Conservation (phyloP, 2,888 invertebrate genomes). For the Drosophila macrospina region DNA sequence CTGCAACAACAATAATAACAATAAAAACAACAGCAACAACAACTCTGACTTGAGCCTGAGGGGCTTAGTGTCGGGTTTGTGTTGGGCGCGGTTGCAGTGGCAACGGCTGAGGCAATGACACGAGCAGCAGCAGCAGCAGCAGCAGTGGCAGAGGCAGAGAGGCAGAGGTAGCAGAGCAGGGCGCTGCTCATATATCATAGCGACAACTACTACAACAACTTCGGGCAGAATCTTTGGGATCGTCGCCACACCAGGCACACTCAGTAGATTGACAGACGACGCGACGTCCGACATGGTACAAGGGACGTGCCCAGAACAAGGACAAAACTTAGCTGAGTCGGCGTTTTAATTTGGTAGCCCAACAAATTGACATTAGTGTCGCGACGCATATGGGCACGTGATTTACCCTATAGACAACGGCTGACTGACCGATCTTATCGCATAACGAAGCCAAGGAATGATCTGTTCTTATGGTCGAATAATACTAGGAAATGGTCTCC, state of each 20-base stretch:
- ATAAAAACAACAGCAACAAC: conserved; percentile 20
- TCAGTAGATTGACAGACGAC: conserved; percentile 59
- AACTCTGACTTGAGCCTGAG: conserved; percentile 39
- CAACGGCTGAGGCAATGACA: too few species aligned
- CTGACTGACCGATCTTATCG: conserved; percentile 52
- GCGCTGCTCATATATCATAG: conserved; percentile 74
- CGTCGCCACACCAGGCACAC: conserved; percentile 44
- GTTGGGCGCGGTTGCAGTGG: conserved; percentile 72
- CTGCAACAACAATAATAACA: conserved; percentile 9
- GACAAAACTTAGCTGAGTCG: conserved; percentile 57
- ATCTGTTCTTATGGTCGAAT: conserved; percentile 10
- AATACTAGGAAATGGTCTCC: neutral
- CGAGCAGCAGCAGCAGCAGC: conserved; percentile 35
- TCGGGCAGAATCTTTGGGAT: conserved; percentile 63
- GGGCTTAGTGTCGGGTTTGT: conserved; percentile 44
- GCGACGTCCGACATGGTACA: conserved; percentile 36
- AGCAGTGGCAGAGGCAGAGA: conserved; percentile 59
- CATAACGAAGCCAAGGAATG: conserved; percentile 7
- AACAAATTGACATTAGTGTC: conserved; percentile 76
- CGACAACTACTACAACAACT: conserved; percentile 54
- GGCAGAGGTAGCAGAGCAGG: conserved; percentile 56
- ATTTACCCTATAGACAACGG: conserved; percentile 37
- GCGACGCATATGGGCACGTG: conserved; percentile 59
- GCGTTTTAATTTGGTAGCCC: conserved; percentile 72
- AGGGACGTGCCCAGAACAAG: conserved; percentile 58